phyloP scores from a whole-genome alignment of 2,797 vertebrate genomes.

The Vespertilio murinus region DNA sequence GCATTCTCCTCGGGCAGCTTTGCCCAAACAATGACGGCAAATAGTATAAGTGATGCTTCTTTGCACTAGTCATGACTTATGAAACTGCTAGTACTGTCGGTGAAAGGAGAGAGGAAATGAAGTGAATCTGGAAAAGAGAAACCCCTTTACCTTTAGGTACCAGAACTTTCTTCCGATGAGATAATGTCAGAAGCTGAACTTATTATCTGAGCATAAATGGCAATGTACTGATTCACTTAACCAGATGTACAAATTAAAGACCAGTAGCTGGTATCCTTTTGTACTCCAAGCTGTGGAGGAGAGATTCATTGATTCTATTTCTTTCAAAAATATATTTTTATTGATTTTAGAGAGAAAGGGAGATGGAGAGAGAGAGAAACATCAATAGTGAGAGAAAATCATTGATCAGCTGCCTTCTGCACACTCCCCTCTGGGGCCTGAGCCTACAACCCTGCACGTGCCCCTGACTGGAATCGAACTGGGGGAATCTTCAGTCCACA shows the following conservation, averaged over 20 bases:
- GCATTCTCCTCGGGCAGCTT: slow-evolving; percentile 10
- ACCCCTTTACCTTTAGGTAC: not conserved
- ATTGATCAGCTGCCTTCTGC: too few species aligned
- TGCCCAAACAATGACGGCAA: slow-evolving; percentile 25
- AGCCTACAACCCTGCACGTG: too few species aligned
- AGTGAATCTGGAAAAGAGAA: not conserved
- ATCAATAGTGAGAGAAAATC: too few species aligned
- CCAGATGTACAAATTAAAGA: not conserved
- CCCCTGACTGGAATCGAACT: too few species aligned
- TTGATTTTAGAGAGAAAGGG: too few species aligned
- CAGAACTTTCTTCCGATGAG: not conserved
- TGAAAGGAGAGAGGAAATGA: not conserved
- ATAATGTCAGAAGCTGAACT: not conserved
- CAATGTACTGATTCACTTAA: not conserved
- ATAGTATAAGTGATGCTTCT: slow-evolving; percentile 6
- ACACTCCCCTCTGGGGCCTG: too few species aligned
- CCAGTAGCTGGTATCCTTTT: not conserved
- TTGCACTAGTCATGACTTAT: not conserved
- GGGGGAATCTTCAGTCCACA: too few species aligned
- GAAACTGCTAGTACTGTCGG: slow-evolving; percentile 45
- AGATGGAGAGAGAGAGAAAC: too few species aligned
- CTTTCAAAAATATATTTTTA: not conserved
- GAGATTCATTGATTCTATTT: not conserved
- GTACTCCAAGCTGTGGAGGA: not conserved
- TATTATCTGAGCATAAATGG: slow-evolving; percentile 8